Conservation (phyloP, 2,113 vertebrate genomes). For the Psephotus haematonotus region DNA sequence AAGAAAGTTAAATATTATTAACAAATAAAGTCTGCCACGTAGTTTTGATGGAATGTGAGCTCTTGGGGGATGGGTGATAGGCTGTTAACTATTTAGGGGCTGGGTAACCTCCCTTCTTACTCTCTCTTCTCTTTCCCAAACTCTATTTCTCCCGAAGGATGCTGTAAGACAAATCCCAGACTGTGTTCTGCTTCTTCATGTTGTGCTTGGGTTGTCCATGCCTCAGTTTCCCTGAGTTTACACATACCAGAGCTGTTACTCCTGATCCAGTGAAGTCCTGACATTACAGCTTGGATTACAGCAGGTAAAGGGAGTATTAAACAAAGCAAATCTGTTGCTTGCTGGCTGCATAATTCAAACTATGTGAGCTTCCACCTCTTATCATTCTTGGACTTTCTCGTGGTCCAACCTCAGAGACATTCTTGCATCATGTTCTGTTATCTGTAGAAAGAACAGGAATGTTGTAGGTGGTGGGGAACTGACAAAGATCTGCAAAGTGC, state of each 20-base stretch:
- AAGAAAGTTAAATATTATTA: constrained; percentile 78
- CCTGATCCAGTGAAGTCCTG: neutral
- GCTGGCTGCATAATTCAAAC: neutral
- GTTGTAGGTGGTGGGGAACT: neutral
- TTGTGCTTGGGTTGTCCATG: neutral
- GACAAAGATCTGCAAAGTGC: neutral
- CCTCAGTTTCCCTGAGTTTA: neutral
- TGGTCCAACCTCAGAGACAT: neutral
- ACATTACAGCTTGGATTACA: neutral
- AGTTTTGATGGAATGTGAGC: constrained; percentile 71
- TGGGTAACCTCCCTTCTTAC: neutral
- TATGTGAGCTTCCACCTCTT: neutral
- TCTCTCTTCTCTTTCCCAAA: neutral
- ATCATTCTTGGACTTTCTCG: neutral
- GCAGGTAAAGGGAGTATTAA: neutral
- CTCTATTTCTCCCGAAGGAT: neutral
- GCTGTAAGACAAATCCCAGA: neutral
- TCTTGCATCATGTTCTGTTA: neutral
- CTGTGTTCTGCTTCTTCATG: neutral
- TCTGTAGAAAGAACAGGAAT: neutral
- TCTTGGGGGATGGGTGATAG: neutral
- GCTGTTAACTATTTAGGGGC: constrained; percentile 51
- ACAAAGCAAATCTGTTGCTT: neutral
- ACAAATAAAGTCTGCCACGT: constrained; percentile 70
- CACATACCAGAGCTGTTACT: neutral